Percentiles rank a stretch among this genome's conserved stretches.
These are phyloP conservation scores for Chitala chitala DNA, from an alignment of 2,113 vertebrate genomes.

Conservation along the genomic window DNA sequence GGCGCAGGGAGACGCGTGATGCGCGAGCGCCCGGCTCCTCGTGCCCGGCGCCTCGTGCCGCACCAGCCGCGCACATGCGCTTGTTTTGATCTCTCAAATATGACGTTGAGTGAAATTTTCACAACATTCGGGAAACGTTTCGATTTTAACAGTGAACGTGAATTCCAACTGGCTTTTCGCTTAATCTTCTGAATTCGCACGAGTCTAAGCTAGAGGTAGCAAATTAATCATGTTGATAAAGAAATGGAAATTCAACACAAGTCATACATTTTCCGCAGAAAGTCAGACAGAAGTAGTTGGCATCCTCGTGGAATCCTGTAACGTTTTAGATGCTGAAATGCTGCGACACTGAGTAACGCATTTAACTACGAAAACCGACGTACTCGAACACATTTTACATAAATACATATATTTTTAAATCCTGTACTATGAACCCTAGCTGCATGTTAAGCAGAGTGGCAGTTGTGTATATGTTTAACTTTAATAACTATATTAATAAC, in stretches of 20 bases:
- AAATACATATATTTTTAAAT: no score
- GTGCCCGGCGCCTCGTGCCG: no score
- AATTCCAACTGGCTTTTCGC: neutral
- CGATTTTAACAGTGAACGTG: neutral
- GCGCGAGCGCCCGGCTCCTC: constrained; percentile 32
- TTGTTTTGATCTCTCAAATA: no score
- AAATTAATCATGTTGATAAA: neutral
- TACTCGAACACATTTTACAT: no score
- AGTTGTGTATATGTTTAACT: neutral
- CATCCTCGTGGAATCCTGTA: no score
- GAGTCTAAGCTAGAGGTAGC: neutral
- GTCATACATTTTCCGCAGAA: neutral
- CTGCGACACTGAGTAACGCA: neutral
- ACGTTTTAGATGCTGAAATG: neutral
- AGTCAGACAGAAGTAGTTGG: no score
- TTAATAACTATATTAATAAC: neutral
- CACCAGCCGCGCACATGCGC: no score
- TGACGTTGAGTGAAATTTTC: no score
- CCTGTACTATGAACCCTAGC: neutral
- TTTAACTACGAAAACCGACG: no score
- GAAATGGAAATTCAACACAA: neutral
- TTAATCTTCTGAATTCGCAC: neutral
- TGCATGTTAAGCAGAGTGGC: neutral
- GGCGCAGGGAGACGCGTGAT: constrained; percentile 30
- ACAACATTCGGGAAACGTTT: no score